Evolutionary conservation across 2,888 invertebrate genomes (phyloP).

Genomic region (Cerceris rybyensis): DNA sequence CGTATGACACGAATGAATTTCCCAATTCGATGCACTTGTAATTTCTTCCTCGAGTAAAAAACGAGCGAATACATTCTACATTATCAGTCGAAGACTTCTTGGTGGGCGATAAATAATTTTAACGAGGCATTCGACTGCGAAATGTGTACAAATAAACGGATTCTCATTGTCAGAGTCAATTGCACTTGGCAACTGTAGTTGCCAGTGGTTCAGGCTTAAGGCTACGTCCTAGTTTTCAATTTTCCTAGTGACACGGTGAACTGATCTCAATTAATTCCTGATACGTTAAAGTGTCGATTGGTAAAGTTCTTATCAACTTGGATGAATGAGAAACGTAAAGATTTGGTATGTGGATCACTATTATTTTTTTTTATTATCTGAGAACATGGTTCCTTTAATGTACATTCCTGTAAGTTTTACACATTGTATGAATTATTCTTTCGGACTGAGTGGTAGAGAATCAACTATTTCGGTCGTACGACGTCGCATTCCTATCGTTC

Average conservation of each 20-base stretch:
- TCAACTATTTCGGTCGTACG: conserved; percentile 65
- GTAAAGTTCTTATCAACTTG: not conserved
- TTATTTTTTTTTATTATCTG: not conserved
- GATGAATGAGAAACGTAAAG: not conserved
- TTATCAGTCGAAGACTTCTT: not conserved
- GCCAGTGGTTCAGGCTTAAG: conserved; percentile 33
- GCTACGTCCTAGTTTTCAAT: conserved; percentile 48
- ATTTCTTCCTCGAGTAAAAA: too few species aligned
- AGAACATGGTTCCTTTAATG: not conserved
- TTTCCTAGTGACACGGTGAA: conserved; percentile 40
- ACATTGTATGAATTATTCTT: conserved; percentile 7
- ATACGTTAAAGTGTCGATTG: not conserved
- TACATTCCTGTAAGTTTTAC: not conserved
- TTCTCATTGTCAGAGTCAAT: conserved; percentile 66
- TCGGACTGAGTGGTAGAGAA: conserved; percentile 36
- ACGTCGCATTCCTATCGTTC: conserved; percentile 51
- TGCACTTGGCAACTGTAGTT: conserved; percentile 48
- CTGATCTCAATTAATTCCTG: conserved; percentile 15
- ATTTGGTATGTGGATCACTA: not conserved
- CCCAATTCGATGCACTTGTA: too few species aligned
- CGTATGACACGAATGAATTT: not conserved
- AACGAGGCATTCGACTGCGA: conserved; percentile 1
- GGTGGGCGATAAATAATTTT: not conserved
- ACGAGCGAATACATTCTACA: too few species aligned
- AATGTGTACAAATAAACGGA: conserved; percentile 39